Base-by-base conservation (phyloP, 2,888 invertebrate species). In the Nasonovia ribisnigri region DNA sequence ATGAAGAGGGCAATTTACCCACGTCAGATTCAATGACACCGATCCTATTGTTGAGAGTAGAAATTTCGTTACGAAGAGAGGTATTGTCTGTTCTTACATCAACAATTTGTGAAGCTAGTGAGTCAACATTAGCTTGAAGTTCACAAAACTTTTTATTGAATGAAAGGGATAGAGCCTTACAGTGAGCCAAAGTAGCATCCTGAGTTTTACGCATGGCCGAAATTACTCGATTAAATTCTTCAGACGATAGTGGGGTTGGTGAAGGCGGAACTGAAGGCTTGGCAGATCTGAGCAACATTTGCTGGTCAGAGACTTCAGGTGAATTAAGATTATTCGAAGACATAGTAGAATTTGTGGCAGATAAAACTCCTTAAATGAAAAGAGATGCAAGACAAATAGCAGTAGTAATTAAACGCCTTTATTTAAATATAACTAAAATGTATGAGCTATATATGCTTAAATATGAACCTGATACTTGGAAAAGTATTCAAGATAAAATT, bases 401-500 rank as follows among this genome's bases (percentile, higher is more conserved):
- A 54, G 54, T 54, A 54, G 54, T 54, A 54, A 54, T 54, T 54
- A 54, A 54, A 54, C 54, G 20, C 54, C 54, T 54, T 54, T n/a
- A 94, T 42, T 54, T 94, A 6, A 92, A 92, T 77, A 54, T 94
- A 26, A 84, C 43, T 0, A 92, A 94, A 90, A 92, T 94, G 89
- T 87, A 94, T 36, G 29, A 84, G 10, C 43, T 94, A n/a, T 94
- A 92, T 90, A 20, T 94, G 29, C 13, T 92, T 84, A 94, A 94
- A 67, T 94, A 94, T 48, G 94, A 94, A 88, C 54, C 36, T 48
- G 94, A 94, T 26, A 36, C 20, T 24, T 91, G 91, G 84, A 48
- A 67, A 11, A 3, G 8, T 11, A 77, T 77, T 11, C 90, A 54
- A 24, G 84, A 67, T 3, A 77, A 90, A 29, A 67, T 84, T 60